A percentile compares a stretch with the other conserved stretches of the same genome.
phyloP scores from a whole-genome alignment of 2,113 vertebrate species.

The Clarias batrachus region DNA sequence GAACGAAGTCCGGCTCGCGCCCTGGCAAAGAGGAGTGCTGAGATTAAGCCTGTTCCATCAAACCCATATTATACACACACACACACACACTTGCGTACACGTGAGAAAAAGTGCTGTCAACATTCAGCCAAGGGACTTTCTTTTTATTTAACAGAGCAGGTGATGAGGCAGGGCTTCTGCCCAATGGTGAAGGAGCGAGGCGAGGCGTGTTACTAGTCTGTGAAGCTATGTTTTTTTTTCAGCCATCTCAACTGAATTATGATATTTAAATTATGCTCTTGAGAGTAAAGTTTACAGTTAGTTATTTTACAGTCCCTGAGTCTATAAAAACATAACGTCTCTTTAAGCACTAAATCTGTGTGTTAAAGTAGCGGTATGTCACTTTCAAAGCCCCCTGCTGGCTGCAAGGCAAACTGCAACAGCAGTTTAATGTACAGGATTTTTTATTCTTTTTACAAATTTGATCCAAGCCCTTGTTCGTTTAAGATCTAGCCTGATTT shows the following conservation, averaged over 20 bases:
- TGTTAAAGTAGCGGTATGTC: not conserved
- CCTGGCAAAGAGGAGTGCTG: slow-evolving; percentile 42
- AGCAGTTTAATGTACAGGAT: not conserved
- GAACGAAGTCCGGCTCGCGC: slow-evolving; percentile 32
- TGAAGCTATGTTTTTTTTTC: not conserved
- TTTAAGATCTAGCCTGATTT: not conserved
- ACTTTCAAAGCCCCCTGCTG: not conserved
- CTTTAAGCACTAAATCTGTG: not conserved
- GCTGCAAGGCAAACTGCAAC: not conserved
- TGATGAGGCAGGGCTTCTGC: slow-evolving; percentile 38
- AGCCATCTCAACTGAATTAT: not conserved
- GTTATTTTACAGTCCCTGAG: not conserved
- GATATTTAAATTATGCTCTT: not conserved
- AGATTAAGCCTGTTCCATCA: slow-evolving; percentile 39
- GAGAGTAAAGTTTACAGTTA: not conserved
- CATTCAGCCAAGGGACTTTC: slow-evolving; percentile 51
- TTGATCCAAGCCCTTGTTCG: not conserved
- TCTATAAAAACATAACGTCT: not conserved
- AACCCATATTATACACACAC: slow-evolving; percentile 45
- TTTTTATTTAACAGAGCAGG: slow-evolving; percentile 57
- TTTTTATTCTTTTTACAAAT: not conserved
- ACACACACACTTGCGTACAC: not conserved
- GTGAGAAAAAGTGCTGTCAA: slow-evolving; percentile 41
- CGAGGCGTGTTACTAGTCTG: not conserved
- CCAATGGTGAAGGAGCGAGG: not conserved